phyloP scores from a whole-genome alignment of 92 coral and sea anemone genomes.

The Epizoanthus ramosus region DNA sequence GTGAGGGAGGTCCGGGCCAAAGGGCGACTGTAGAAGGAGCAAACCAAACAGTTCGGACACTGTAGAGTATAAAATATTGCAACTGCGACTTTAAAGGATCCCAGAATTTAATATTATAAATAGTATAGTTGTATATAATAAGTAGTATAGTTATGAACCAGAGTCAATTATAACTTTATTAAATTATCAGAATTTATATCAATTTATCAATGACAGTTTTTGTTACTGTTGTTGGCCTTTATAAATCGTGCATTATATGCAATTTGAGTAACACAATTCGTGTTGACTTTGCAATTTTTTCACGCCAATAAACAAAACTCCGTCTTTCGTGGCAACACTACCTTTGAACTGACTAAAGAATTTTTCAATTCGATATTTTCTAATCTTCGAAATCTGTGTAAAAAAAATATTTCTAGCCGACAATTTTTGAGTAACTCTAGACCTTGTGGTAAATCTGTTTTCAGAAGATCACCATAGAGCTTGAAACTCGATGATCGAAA shows the following conservation, averaged over 20 bases:
- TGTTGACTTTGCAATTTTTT: conserved; percentile 4
- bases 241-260: conserved; percentile 37
- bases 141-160: conserved; percentile 31
- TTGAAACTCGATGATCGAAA: neutral
- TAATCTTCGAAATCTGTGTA: neutral
- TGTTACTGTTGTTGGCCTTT: neutral
- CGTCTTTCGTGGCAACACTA: neutral
- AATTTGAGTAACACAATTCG: conserved; percentile 22
- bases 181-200: conserved; percentile 31
- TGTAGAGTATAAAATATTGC: neutral
- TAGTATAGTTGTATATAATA: too few relatives aligned
- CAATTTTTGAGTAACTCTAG: neutral
- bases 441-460: neutral
- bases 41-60: neutral
- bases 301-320: neutral
- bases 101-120: neutral
- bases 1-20: neutral
- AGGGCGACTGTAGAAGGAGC: too few relatives aligned
- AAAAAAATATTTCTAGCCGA: neutral
- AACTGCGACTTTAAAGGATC: neutral
- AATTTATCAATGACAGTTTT: conserved; percentile 14
- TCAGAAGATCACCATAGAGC: neutral
- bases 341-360: neutral
- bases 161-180: conserved; percentile 34
- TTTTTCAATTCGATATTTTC: neutral